Evolutionary conservation across 2,797 vertebrate species (phyloP).

Genomic region (Leptatherina wallacei): DNA sequence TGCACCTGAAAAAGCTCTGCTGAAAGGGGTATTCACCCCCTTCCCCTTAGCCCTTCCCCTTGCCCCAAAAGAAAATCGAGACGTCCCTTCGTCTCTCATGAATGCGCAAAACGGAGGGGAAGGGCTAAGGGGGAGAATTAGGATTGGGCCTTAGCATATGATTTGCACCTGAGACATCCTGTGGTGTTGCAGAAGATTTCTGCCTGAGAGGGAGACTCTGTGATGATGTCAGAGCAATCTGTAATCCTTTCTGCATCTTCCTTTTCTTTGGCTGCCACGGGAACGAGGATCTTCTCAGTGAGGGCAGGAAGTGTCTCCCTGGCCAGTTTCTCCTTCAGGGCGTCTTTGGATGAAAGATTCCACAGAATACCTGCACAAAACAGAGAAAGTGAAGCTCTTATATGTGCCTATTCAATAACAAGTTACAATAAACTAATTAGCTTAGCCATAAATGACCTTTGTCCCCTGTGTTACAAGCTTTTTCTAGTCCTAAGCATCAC

Average conservation of each 20-base stretch:
- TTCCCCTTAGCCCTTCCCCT: too few relatives aligned
- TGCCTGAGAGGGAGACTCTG: conserved; percentile 84
- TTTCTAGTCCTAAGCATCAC: not conserved
- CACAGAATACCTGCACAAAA: conserved; percentile 90
- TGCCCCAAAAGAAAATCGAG: too few relatives aligned
- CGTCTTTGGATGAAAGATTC: conserved; percentile 97
- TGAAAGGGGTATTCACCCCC: too few relatives aligned
- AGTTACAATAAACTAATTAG: not conserved
- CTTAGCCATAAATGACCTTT: not conserved
- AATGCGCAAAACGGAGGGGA: too few relatives aligned
- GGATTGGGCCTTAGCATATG: too few relatives aligned
- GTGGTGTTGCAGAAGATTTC: conserved; percentile 96
- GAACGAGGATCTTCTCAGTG: conserved; percentile 86
- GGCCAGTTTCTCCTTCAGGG: conserved; percentile 90
- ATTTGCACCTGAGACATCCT: conserved; percentile 90
- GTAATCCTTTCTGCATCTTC: fast-evolving
- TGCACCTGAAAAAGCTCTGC: too few relatives aligned
- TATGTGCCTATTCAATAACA: not conserved
- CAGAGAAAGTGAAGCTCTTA: too few relatives aligned
- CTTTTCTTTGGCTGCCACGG: conserved; percentile 69
- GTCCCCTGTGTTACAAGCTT: not conserved
- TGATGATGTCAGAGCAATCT: conserved; percentile 53
- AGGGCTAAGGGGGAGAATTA: too few relatives aligned
- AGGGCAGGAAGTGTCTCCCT: conserved; percentile 85
- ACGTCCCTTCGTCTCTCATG: too few relatives aligned